A percentile compares a stretch with the other conserved stretches of the same genome.
Evolutionary conservation across 2,113 vertebrate species (phyloP).

Genomic region (Dasyurus viverrinus): DNA sequence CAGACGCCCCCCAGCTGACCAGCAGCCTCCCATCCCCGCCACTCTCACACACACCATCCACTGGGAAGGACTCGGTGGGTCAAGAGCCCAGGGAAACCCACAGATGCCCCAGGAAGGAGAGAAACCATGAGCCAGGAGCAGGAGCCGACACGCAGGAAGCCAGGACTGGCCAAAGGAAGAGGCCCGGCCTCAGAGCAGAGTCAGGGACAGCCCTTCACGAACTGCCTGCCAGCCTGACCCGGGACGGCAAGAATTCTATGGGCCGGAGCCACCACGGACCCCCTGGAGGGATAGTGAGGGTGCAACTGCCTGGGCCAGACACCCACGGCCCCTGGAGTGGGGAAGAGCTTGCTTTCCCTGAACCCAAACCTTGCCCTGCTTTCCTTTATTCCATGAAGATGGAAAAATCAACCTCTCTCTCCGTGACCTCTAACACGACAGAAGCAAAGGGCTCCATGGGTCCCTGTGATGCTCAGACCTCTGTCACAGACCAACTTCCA

Average conservation of each 20-base stretch:
- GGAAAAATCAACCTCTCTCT: constrained; percentile 29
- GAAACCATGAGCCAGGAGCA: not conserved
- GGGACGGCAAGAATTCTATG: not conserved
- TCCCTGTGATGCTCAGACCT: not conserved
- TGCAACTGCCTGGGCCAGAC: constrained; percentile 13
- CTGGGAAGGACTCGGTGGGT: not conserved
- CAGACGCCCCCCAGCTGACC: too few species aligned
- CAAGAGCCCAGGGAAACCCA: not conserved
- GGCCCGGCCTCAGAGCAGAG: not conserved
- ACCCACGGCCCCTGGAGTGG: constrained; percentile 29
- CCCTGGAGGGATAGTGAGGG: not conserved
- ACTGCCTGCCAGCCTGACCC: not conserved
- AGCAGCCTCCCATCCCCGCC: not conserved
- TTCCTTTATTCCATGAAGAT: constrained; percentile 37
- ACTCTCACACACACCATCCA: not conserved
- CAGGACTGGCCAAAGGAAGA: not conserved
- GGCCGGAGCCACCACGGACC: not conserved
- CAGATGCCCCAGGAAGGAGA: not conserved
- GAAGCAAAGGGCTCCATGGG: not conserved
- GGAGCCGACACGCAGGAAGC: not conserved
- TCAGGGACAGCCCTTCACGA: not conserved
- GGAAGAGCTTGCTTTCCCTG: constrained; percentile 45
- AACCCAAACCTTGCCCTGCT: constrained; percentile 30
- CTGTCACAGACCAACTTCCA: constrained; percentile 52
- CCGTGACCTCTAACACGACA: constrained; percentile 45